Base-by-base conservation (phyloP, 2,888 invertebrate species). In the Hymenopus coronatus region DNA sequence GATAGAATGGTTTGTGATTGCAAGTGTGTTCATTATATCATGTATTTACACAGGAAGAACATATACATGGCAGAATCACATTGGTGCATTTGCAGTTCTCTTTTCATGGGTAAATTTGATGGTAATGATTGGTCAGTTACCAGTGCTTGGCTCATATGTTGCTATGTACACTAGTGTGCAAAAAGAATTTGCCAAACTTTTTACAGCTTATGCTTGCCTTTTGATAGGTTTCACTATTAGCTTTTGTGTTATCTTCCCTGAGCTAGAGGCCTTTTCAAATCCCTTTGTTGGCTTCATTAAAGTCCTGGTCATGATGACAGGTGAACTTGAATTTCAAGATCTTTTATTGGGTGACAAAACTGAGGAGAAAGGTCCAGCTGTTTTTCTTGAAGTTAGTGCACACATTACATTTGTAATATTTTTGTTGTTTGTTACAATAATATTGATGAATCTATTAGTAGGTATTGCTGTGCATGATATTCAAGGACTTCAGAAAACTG, bases 141-240 rank as follows among this genome's bases (percentile, higher is more conserved):
- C 98, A 0, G 96, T 97, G 87, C 97, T 98, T 92, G 98, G 98
- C 28, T 97, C 97, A 0, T 98, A 98, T 92, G 97, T 98, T 6
- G 98, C 98, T 0, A 98, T 98, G 98, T 97, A 97, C 91, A 97
- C 97, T 1, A 96, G 97, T 93, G 97, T 97, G 0, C 97, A 97
- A 92, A 97, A 96, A 85, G 97, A 98, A 93, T 97, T 98, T 91
- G 97, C 97, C 12, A 97, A 97, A 92, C 94, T 98, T n/a, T 95
- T 98, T 87, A 94, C 97, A 93, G 97, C 97, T 0, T 98, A 97
- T 92, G 97, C 97, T 0, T 97, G 97, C 92, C 95, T 98, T 90
- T 93, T 98, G 81, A 96, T 98, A 81, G 98, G 97, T 0, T 98
- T 98, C 92, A 97, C 97, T 0, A 96, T 97, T 89, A 97, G 97